Evolutionary conservation across 2,113 vertebrate genomes (phyloP).

Genomic region (Elgaria multicarinata): DNA sequence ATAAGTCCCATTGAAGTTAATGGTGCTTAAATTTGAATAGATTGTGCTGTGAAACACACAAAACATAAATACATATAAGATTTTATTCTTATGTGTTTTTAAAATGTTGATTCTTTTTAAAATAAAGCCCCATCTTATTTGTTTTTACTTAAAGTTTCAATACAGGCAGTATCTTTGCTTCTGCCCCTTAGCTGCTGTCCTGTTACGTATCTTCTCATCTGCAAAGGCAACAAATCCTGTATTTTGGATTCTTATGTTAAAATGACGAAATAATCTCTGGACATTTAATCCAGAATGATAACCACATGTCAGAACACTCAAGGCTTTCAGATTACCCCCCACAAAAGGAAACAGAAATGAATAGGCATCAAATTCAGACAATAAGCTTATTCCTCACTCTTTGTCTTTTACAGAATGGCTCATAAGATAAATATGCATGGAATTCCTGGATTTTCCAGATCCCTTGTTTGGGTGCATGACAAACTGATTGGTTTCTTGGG

Average conservation of each 20-base stretch:
- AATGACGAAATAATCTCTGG: not conserved
- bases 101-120: not conserved
- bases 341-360: constrained; percentile 55
- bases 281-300: constrained; percentile 17
- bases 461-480: constrained; percentile 1
- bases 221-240: not conserved
- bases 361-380: constrained; percentile 49
- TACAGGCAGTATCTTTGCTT: not conserved
- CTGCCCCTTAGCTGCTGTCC: too few species aligned
- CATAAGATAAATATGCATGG: constrained; percentile 62
- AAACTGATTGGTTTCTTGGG: constrained; percentile 31
- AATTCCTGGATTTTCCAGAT: constrained; percentile 66
- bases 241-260: not conserved
- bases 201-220: not conserved
- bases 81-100: not conserved
- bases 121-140: not conserved
- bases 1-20: not conserved
- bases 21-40: not conserved
- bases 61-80: not conserved
- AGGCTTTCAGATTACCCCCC: constrained; percentile 34
- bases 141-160: not conserved
- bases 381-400: constrained; percentile 55
- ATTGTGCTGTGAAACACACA: not conserved
- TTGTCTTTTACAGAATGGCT: constrained; percentile 59
- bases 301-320: constrained; percentile 28